Evolutionary conservation across 2,888 invertebrate genomes (phyloP), one percentile per base, ranked within the genome.

Genomic region (Dromius quadrimaculatus): DNA sequence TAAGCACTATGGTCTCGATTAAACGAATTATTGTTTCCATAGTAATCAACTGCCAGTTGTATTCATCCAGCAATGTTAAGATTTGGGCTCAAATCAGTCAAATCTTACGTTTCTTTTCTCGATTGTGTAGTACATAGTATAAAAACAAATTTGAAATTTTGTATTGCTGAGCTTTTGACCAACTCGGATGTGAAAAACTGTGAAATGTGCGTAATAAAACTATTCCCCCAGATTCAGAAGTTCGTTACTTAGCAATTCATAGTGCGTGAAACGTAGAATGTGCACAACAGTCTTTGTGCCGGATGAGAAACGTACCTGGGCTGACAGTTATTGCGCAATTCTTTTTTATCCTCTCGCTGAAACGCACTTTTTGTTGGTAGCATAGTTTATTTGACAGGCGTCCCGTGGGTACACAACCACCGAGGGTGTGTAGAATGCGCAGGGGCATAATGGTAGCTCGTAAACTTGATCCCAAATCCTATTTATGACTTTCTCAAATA

Each of bases 301-400:
- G 75, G 73, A 72, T 75, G 71, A 74, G 73, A 76, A 75, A 73
- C 73, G 73, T 72, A 75, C 74, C 73, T 71, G 74, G 68, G 71
- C 72, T 76, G 77, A 77, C 76, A 74, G 76, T 77, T 77, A 77
- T 76, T 77, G 75, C 75, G 75, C 74, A 73, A 72, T 76, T 75
- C 74, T 76, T 62, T 76, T 75, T 76, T 74, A 75, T 76, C 75
- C 76, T 74, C 74, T 74, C 75, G 73, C 66, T 73, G 73, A 71
- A 73, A 70, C 62, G 73, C 71, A 74, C 75, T 75, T 76, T 76
- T 76, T 76, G 76, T 75, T 72, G 72, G 73, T 73, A 72, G 74
- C 73, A 73, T 76, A 73, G 74, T 76, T 76, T 76, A 76, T 76
- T 76, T 75, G 76, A 76, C 75, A 75, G 73, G 73, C 73, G 73